These are phyloP conservation scores for Kryptopterus vitreolus DNA, from an alignment of 2,797 vertebrate genomes.

Conservation along the genomic window DNA sequence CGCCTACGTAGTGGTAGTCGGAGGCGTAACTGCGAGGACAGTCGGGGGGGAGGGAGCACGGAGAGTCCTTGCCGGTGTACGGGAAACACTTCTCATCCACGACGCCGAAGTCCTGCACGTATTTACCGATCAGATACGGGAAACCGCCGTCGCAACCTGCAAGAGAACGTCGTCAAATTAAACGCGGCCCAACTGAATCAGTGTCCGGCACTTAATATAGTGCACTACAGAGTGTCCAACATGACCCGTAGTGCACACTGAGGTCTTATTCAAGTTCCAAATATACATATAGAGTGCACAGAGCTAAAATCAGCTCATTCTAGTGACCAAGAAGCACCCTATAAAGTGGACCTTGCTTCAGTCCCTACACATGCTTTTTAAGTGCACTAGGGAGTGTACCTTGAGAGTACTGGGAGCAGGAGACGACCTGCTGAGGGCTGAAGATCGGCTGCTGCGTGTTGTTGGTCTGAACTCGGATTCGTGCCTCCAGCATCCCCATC, in stretches of 20 bases:
- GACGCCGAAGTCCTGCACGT: conserved; percentile 89
- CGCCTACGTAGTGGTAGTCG: conserved; percentile 90
- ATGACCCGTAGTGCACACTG: no score
- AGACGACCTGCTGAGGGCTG: conserved; percentile 93
- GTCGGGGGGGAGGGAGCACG: conserved; percentile 71
- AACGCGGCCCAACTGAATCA: no score
- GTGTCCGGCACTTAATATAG: no score
- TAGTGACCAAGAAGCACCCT: background rate
- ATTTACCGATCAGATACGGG: conserved; percentile 93
- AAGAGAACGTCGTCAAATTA: no score
- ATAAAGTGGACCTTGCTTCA: background rate
- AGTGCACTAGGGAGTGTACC: conserved; percentile 69
- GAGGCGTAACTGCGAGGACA: conserved; percentile 79
- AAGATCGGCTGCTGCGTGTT: conserved; percentile 82
- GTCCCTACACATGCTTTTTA: background rate
- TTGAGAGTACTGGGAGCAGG: conserved; percentile 93
- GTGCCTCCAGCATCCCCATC: conserved; percentile 93
- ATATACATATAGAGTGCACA: no score
- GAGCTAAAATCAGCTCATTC: no score
- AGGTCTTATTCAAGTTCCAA: no score
- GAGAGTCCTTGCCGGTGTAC: conserved; percentile 75
- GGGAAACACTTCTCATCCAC: conserved; percentile 90
- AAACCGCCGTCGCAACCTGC: conserved; percentile 94
- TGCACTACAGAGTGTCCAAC: background rate
- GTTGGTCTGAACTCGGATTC: conserved; percentile 87